Base-by-base conservation (phyloP, 2,797 vertebrate genomes). In the Tolypeutes matacus region DNA sequence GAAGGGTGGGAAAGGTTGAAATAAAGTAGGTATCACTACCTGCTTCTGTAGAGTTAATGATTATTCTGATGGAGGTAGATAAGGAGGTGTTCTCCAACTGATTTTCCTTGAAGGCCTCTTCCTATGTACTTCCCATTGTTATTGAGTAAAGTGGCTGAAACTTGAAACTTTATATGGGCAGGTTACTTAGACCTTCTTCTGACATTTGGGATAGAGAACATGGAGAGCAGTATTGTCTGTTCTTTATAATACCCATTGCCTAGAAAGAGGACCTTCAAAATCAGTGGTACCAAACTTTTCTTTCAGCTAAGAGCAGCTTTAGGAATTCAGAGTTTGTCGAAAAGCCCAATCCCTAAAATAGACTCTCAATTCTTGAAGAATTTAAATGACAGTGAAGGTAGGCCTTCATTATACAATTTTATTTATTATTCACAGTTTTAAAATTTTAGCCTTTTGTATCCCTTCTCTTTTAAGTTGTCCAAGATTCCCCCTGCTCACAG, bases 211-310 rank as follows among this genome's bases (percentile, higher is more conserved):
- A 12, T 95, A 97, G 96, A 96, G 95, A 97, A 94, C 49, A 14
- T 95, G 91, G 84, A 97, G 86, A 95, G 81, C 34, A 77, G 7
- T 84, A 60, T 86, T 92, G 94, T 87, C 77, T 96, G 75, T 87
- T 97, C 96, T 96, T 97, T 89, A 81, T 95, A 94, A 94, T 96
- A 93, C 75, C 94, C 27, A 72, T 95, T 97, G 96, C 96, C 96
- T 97, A 97, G 97, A 97, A 97, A 97, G 96, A 97, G 97, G 97
- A 97, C 96, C 97, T 97, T 97, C 97, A 97, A 93, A 97, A 96
- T 97, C 97, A 97, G 96, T 97, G 96, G 97, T 96, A 97, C 96
- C 94, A 97, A 96, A 97, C 95, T 97, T 97, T 97, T 95, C 97
- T 97, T 97, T 95, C 97, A 96, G 96, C 97, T 97, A 95, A 97